Percentiles rank a stretch among this genome's conserved stretches.
These are phyloP conservation scores for Meloidogyne chitwoodi DNA, from an alignment of 1,140 invertebrate genomes.

Conservation along the genomic window DNA sequence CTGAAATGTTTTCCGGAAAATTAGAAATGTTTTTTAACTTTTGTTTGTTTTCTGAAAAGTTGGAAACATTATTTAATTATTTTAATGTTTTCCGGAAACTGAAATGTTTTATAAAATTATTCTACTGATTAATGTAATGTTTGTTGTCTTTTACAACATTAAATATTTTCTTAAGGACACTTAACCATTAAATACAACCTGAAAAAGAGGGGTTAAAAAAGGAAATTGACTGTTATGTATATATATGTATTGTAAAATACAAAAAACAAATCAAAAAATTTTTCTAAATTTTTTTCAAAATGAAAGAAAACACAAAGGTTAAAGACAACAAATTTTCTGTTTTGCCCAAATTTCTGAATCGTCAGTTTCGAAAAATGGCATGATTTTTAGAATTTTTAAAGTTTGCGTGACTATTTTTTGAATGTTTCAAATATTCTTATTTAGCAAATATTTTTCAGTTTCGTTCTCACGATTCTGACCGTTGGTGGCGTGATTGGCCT, in stretches of 20 bases:
- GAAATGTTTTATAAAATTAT: no score
- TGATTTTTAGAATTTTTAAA: not conserved
- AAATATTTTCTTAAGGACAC: not conserved
- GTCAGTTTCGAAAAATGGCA: not conserved
- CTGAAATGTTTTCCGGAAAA: not conserved
- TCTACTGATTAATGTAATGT: not conserved
- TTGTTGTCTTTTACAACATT: not conserved
- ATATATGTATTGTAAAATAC: not conserved
- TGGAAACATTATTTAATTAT: no score
- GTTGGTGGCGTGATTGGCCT: slow-evolving; percentile 58
- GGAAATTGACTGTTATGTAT: not conserved
- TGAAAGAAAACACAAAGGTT: not conserved
- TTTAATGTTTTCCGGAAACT: no score
- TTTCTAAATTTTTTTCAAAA: not conserved
- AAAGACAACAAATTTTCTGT: not conserved
- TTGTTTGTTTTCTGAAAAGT: no score
- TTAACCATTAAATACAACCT: not conserved
- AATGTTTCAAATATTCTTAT: not conserved
- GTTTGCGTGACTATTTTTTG: not conserved
- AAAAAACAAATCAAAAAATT: not conserved
- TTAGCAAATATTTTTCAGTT: slow-evolving; percentile 46
- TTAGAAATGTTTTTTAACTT: not conserved
- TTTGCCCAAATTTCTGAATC: not conserved
- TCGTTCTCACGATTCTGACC: slow-evolving; percentile 39
- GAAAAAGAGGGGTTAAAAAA: not conserved